These are phyloP conservation scores for Silvanus unidentatus DNA, from an alignment of 2,888 invertebrate genomes.

Conservation along the genomic window DNA sequence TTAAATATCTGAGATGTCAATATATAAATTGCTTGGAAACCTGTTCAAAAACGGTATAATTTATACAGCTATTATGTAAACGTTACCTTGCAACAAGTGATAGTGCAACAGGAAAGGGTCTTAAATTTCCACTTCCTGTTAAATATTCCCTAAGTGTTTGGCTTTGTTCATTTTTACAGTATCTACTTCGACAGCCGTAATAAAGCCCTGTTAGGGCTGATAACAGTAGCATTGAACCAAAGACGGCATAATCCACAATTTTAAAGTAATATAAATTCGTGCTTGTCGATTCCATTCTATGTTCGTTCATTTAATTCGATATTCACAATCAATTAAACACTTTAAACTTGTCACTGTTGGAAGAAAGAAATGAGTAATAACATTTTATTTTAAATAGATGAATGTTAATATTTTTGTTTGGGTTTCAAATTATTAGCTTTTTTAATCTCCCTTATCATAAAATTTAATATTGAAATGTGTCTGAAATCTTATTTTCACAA, in stretches of 20 bases:
- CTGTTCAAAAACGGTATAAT: conserved; percentile 6
- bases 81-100: conserved; percentile 75
- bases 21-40: too few species aligned
- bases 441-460: too few species aligned
- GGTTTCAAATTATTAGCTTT: too few species aligned
- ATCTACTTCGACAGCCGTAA: conserved; percentile 50
- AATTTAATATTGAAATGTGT: too few species aligned
- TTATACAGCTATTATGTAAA: neutral
- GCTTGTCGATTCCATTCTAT: neutral
- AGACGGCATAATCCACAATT: conserved; percentile 62
- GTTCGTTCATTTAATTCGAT: too few species aligned
- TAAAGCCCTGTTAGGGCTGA: conserved; percentile 77
- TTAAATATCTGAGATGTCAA: too few species aligned
- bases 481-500: too few species aligned
- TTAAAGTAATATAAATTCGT: conserved; percentile 31
- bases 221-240: conserved; percentile 60
- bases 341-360: conserved; percentile 1
- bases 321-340: conserved; percentile 3
- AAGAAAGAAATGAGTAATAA: too few species aligned
- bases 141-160: conserved; percentile 61
- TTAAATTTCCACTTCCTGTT: conserved; percentile 67
- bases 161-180: conserved; percentile 47
- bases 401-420: too few species aligned
- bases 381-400: too few species aligned
- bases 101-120: conserved; percentile 78